A percentile compares a stretch with the other conserved stretches of the same genome.
These are phyloP conservation scores for Cryptoprocta ferox DNA, from an alignment of 2,797 vertebrate genomes.

Conservation along the genomic window DNA sequence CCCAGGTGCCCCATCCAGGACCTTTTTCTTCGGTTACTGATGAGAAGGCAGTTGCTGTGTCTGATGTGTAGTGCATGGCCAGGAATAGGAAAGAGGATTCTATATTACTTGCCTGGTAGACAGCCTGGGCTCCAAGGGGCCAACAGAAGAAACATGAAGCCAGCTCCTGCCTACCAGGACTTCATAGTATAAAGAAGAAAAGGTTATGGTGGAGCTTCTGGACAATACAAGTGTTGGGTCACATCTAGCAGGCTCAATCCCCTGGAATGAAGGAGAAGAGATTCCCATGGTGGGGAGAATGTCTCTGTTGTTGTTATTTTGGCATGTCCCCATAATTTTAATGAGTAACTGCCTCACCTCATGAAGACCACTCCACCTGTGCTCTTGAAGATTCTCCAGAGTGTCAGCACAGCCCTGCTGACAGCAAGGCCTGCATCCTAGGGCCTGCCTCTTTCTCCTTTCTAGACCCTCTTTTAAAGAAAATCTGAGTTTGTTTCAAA, in stretches of 20 bases:
- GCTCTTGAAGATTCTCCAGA: neutral
- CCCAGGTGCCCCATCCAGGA: too few relatives aligned
- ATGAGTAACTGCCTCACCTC: neutral
- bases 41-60: too few relatives aligned
- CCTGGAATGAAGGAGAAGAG: neutral
- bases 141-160: neutral
- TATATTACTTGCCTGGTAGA: neutral
- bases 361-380: accelerated
- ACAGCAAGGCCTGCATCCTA: accelerated
- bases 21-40: neutral
- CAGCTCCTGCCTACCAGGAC: neutral
- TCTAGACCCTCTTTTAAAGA: neutral
- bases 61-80: too few relatives aligned
- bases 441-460: neutral
- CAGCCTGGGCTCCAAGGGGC: neutral
- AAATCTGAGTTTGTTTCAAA: constrained; percentile 18
- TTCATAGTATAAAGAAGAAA: neutral
- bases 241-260: neutral
- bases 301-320: neutral
- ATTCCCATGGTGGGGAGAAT: neutral
- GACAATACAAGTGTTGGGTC: neutral
- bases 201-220: neutral
- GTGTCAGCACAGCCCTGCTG: too few relatives aligned
- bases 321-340: neutral
- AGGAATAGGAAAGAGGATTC: neutral